These are phyloP conservation scores for Odontophorus gujanensis DNA, from an alignment of 2,113 vertebrate genomes.

Conservation along the genomic window DNA sequence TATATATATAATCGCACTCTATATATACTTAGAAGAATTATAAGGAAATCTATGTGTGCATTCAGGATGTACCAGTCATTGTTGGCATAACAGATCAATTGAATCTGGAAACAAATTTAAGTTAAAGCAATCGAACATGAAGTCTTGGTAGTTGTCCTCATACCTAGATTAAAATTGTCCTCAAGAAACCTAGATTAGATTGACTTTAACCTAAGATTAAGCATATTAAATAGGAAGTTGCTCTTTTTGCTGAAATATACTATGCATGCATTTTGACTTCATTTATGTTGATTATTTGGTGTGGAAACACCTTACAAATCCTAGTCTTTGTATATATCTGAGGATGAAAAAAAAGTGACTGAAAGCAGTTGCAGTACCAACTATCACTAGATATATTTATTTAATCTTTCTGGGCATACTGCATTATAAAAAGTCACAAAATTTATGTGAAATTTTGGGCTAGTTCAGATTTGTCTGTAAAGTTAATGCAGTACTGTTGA, in stretches of 20 bases:
- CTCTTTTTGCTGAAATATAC: not conserved
- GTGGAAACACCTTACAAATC: not conserved
- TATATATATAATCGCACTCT: too few species aligned
- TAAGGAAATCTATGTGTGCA: not conserved
- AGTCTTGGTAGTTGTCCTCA: not conserved
- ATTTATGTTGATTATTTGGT: not conserved
- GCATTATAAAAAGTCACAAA: not conserved
- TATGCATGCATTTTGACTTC: not conserved
- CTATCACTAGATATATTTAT: not conserved
- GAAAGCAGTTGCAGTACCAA: not conserved
- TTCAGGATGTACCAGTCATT: not conserved
- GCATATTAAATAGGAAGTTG: not conserved
- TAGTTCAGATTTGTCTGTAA: slow-evolving; percentile 74
- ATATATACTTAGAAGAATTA: not conserved
- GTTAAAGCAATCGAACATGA: not conserved
- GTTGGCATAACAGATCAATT: not conserved
- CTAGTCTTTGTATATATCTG: not conserved
- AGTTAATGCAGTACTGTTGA: slow-evolving; percentile 72
- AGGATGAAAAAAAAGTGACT: not conserved
- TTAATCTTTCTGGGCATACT: not conserved
- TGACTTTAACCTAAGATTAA: not conserved
- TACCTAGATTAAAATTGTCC: too few species aligned
- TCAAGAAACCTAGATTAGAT: too few species aligned
- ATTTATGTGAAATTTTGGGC: slow-evolving; percentile 55
- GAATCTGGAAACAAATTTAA: not conserved